phyloP scores from a whole-genome alignment of 1,140 invertebrate genomes.

The Planococcus citri region DNA sequence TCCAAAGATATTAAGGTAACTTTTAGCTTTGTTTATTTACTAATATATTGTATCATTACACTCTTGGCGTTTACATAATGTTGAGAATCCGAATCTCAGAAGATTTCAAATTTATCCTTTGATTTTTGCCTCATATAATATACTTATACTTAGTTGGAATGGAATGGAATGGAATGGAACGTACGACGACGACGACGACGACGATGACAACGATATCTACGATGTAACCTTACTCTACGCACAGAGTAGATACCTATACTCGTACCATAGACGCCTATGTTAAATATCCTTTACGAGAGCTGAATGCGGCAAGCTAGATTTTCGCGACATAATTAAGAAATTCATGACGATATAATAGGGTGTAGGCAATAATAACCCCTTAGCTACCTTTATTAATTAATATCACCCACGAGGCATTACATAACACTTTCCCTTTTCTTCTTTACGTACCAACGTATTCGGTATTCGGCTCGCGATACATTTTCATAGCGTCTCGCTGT shows the following conservation, averaged over 20 bases:
- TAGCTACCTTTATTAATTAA: constrained; percentile 20
- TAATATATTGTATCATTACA: background rate
- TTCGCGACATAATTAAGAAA: constrained; percentile 15
- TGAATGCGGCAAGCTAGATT: background rate
- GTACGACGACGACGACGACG: background rate
- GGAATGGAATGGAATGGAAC: background rate
- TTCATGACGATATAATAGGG: constrained; percentile 19
- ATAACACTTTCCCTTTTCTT: constrained; percentile 5
- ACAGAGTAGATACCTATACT: too few species aligned
- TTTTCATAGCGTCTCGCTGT: background rate
- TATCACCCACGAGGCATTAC: constrained; percentile 15
- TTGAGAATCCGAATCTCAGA: background rate
- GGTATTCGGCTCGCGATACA: background rate
- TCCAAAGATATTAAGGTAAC: background rate
- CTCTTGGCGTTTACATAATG: background rate
- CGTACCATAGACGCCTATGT: too few species aligned
- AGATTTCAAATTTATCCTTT: background rate
- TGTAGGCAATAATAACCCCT: constrained; percentile 18
- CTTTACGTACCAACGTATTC: too few species aligned
- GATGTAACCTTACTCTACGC: too few species aligned
- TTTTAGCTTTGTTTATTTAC: background rate
- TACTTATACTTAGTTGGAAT: too few species aligned
- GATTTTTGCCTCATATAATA: background rate
- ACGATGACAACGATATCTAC: background rate
- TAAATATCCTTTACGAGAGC: constrained; percentile 4